phyloP scores from a whole-genome alignment of 2,888 invertebrate genomes.

The Flabesymbios commensalis region DNA sequence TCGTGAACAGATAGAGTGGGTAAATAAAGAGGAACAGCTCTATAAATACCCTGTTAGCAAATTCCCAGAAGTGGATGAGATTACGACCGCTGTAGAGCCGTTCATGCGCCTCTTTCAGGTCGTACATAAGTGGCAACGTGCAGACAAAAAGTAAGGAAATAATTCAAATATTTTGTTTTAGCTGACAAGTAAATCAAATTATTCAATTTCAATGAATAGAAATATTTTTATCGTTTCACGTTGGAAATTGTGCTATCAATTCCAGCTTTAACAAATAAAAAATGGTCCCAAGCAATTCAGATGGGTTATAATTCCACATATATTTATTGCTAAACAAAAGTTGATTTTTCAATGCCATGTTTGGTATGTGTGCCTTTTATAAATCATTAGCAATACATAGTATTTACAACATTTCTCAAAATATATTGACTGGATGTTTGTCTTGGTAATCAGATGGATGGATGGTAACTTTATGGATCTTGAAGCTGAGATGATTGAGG shows the following conservation, averaged over 20 bases:
- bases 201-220: not conserved
- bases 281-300: not conserved
- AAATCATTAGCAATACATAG: too few species aligned
- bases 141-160: conserved; percentile 69
- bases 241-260: not conserved
- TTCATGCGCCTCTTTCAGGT: conserved; percentile 65
- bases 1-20: conserved; percentile 79
- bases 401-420: too few species aligned
- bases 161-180: not conserved
- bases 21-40: conserved; percentile 84
- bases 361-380: too few species aligned
- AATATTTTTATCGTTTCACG: not conserved
- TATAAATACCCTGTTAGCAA: conserved; percentile 79
- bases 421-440: too few species aligned
- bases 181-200: not conserved
- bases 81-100: conserved; percentile 70
- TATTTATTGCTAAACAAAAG: too few species aligned
- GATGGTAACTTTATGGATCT: conserved; percentile 90
- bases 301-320: too few species aligned
- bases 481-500: conserved; percentile 77
- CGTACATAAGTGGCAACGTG: conserved; percentile 77
- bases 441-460: conserved; percentile 84
- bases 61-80: conserved; percentile 79
- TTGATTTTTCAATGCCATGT: too few species aligned
- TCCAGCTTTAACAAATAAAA: not conserved